Conservation (phyloP, 2,888 invertebrate genomes). For the Cephus nigrinus region DNA sequence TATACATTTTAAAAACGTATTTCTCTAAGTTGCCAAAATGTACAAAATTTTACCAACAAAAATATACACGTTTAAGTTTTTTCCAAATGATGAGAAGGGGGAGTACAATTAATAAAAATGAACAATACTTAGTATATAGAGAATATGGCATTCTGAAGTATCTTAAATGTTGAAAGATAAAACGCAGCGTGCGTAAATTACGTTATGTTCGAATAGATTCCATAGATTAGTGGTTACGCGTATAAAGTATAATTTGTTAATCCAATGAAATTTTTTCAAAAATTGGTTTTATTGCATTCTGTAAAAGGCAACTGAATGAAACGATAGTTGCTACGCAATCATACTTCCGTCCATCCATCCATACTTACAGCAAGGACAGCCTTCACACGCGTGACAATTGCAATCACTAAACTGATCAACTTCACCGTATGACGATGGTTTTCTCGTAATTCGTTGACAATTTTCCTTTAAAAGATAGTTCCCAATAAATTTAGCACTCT, state of each 20-base stretch:
- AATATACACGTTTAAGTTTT: neutral
- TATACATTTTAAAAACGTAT: neutral
- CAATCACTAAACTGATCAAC: conserved; percentile 31
- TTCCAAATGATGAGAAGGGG: neutral
- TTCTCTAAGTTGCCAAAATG: neutral
- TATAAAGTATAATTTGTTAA: neutral
- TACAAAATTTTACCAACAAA: neutral
- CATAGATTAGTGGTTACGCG: neutral
- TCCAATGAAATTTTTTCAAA: neutral
- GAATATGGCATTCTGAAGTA: neutral
- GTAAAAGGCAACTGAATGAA: neutral
- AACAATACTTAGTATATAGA: neutral
- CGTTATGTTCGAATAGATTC: neutral
- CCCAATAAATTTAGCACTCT: conserved; percentile 23
- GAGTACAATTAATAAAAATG: neutral
- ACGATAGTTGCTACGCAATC: neutral
- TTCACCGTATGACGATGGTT: conserved; percentile 30
- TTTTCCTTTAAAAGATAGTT: conserved; percentile 22
- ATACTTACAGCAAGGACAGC: conserved; percentile 48
- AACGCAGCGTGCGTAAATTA: neutral
- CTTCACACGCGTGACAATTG: conserved; percentile 43
- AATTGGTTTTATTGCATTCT: neutral
- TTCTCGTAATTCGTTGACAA: conserved; percentile 24
- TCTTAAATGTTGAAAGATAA: neutral
- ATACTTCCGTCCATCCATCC: conserved; percentile 9